A percentile compares a stretch with the other conserved stretches of the same genome.
These are phyloP conservation scores for Metridium senile DNA, from an alignment of 92 coral and sea anemone species.

Conservation along the genomic window DNA sequence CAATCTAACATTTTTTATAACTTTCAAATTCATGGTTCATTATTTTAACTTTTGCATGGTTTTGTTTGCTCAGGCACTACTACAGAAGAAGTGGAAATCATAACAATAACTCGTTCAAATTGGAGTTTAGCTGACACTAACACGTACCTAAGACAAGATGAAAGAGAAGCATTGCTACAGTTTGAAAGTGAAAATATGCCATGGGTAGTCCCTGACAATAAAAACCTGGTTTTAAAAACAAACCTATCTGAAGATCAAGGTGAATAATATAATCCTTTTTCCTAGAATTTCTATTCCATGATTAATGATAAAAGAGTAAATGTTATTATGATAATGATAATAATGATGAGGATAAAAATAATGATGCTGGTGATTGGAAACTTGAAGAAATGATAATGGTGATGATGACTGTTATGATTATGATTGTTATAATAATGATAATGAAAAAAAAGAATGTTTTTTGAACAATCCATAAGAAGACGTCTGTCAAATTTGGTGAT, in stretches of 20 bases:
- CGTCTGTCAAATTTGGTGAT: too few species aligned
- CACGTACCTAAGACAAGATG: not conserved
- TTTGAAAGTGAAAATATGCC: conserved; percentile 11
- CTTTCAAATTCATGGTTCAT: too few species aligned
- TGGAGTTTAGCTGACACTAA: conserved; percentile 25
- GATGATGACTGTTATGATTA: too few species aligned
- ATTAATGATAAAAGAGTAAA: not conserved
- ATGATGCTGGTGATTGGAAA: too few species aligned
- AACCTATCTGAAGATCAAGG: conserved; percentile 14
- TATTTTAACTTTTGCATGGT: too few species aligned
- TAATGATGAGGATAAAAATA: too few species aligned
- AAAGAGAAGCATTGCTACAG: not conserved
- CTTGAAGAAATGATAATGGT: too few species aligned
- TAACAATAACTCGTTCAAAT: conserved; percentile 18
- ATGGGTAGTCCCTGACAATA: conserved; percentile 10
- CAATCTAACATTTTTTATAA: too few species aligned
- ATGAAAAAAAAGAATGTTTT: too few species aligned
- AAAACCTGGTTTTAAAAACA: not conserved
- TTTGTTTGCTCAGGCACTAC: conserved; percentile 9
- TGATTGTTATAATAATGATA: too few species aligned
- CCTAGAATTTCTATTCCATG: not conserved
- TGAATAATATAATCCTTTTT: not conserved
- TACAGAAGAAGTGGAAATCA: conserved; percentile 19
- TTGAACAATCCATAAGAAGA: too few species aligned
- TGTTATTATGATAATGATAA: too few species aligned